These are phyloP conservation scores for Danio aesculapii DNA, from an alignment of 2,797 vertebrate genomes.

Conservation along the genomic window DNA sequence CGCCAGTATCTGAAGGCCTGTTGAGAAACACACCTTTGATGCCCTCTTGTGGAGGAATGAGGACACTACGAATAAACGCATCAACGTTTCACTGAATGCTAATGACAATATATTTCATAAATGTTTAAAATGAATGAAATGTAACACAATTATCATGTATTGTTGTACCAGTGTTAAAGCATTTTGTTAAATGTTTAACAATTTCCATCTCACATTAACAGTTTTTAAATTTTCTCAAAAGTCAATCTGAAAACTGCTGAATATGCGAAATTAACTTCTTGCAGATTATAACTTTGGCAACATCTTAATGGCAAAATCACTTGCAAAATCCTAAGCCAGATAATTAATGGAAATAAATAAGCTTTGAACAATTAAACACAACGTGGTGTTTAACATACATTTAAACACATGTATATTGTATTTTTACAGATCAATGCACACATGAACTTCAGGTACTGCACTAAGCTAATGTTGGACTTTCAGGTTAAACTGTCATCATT, in stretches of 20 bases:
- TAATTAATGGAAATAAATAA: not conserved
- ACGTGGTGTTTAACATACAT: not conserved
- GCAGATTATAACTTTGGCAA: not conserved
- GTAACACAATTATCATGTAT: not conserved
- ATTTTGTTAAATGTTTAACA: not conserved
- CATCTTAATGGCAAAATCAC: not conserved
- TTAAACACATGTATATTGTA: not conserved
- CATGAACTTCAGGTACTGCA: not conserved
- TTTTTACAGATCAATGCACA: not conserved
- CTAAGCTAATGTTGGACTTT: not conserved
- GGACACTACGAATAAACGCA: not conserved
- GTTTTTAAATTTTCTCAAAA: not conserved
- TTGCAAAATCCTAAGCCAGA: not conserved
- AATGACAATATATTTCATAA: not conserved
- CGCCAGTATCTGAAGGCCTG: not conserved
- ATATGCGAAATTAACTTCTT: not conserved
- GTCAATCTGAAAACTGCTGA: not conserved
- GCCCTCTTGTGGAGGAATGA: conserved; percentile 12
- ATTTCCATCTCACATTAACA: not conserved
- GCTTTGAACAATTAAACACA: not conserved
- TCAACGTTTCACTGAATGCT: not conserved
- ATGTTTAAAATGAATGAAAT: not conserved
- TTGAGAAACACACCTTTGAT: not conserved
- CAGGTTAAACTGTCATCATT: conserved; percentile 48
- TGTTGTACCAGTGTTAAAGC: not conserved